These are phyloP conservation scores for Jordanella pulchra DNA, from an alignment of 2,797 vertebrate genomes.

Conservation along the genomic window DNA sequence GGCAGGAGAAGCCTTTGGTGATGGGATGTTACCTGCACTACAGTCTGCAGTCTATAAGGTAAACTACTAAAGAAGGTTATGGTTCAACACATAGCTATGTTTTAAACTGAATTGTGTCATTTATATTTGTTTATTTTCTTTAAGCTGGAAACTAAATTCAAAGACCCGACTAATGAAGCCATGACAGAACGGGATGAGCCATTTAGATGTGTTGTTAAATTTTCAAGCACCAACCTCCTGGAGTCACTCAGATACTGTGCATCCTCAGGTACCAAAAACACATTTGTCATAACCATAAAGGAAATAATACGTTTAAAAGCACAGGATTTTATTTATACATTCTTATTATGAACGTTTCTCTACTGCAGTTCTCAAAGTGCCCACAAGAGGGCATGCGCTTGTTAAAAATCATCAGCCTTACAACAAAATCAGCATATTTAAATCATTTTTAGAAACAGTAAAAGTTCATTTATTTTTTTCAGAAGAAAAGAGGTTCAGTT, in stretches of 20 bases:
- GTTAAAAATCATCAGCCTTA: neutral
- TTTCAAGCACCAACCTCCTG: conserved; percentile 89
- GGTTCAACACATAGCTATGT: neutral
- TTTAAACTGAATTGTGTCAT: neutral
- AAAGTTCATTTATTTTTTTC: neutral
- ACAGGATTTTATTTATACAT: neutral
- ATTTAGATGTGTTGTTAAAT: conserved; percentile 88
- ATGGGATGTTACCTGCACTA: conserved; percentile 82
- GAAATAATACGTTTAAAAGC: neutral
- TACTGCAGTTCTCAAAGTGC: conserved; percentile 7
- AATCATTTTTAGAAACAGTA: neutral
- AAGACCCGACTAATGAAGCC: conserved; percentile 69
- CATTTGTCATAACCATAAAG: neutral
- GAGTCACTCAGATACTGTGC: conserved; percentile 88
- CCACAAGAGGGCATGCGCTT: conserved; percentile 56
- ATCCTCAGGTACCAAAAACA: conserved; percentile 79
- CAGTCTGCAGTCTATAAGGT: conserved; percentile 86
- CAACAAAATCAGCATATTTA: neutral
- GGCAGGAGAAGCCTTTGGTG: conserved; percentile 85
- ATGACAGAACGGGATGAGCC: conserved; percentile 79
- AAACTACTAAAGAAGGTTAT: conserved; percentile 7
- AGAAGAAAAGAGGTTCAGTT: neutral
- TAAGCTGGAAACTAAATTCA: conserved; percentile 92
- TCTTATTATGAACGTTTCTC: neutral
- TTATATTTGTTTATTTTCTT: conserved; percentile 8